A percentile compares a stretch with the other conserved stretches of the same genome.
These are phyloP conservation scores for Apogon talboti DNA, from an alignment of 2,797 vertebrate species.

Conservation along the genomic window DNA sequence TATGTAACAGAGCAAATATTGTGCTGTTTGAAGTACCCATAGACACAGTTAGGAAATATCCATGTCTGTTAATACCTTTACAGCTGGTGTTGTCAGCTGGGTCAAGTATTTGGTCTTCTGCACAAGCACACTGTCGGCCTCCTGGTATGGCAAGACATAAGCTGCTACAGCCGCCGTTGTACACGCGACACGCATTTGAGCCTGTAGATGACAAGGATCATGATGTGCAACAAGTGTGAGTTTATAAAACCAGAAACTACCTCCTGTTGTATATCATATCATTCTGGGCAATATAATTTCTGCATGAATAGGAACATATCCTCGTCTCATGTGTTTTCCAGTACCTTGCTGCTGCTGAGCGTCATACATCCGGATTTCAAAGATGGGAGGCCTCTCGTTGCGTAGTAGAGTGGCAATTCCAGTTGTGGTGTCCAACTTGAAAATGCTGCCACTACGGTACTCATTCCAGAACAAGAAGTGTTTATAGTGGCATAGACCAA, in stretches of 20 bases:
- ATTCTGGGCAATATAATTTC: neutral
- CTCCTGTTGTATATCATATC: too few species aligned
- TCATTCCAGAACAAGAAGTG: slow-evolving; percentile 97
- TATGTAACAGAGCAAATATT: slow-evolving; percentile 13
- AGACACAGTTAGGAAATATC: slow-evolving; percentile 9
- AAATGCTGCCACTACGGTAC: slow-evolving; percentile 95
- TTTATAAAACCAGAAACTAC: too few species aligned
- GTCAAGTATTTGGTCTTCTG: slow-evolving; percentile 93
- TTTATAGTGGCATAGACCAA: slow-evolving; percentile 96
- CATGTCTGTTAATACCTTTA: slow-evolving; percentile 82
- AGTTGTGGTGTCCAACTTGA: slow-evolving; percentile 89
- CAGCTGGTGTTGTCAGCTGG: slow-evolving; percentile 89
- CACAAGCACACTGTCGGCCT: slow-evolving; percentile 92
- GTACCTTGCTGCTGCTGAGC: slow-evolving; percentile 96
- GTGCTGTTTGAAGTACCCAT: slow-evolving; percentile 14
- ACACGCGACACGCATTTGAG: slow-evolving; percentile 91
- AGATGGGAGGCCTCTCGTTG: slow-evolving; percentile 95
- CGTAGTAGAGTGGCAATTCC: slow-evolving; percentile 91
- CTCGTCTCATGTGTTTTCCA: too few species aligned
- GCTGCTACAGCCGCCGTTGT: slow-evolving; percentile 96
- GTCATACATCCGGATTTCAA: slow-evolving; percentile 97
- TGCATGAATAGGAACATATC: neutral
- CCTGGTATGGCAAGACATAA: slow-evolving; percentile 92
- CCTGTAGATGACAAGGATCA: slow-evolving; percentile 66
- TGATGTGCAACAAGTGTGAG: too few species aligned